Evolutionary conservation across 2,113 vertebrate genomes (phyloP).

Genomic region (Archilochus colubris): DNA sequence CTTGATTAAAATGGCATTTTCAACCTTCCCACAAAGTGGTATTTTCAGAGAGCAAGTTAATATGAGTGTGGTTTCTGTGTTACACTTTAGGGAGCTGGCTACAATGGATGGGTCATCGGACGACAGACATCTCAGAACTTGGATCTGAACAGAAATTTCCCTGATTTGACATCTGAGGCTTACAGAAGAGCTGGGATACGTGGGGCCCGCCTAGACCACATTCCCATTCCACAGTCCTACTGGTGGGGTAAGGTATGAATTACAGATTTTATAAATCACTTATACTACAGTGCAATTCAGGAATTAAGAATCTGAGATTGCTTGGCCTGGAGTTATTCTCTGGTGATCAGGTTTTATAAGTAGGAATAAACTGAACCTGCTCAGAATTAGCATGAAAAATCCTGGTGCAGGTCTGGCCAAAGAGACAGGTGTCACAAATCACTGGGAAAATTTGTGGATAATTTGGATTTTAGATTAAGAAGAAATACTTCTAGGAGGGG

Average conservation of each 20-base stretch:
- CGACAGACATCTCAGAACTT: constrained; percentile 91
- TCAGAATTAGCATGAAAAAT: neutral
- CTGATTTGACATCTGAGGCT: constrained; percentile 89
- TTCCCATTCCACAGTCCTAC: constrained; percentile 91
- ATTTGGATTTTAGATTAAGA: neutral
- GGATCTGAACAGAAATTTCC: constrained; percentile 97
- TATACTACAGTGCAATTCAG: neutral
- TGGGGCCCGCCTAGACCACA: constrained; percentile 83
- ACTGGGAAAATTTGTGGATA: neutral
- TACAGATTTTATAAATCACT: neutral
- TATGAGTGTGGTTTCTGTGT: neutral
- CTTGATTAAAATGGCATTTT: neutral
- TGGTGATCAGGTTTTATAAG: neutral
- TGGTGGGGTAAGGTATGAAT: constrained; percentile 93
- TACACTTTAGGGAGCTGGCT: constrained; percentile 84
- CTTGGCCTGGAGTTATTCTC: neutral
- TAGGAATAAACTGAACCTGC: neutral
- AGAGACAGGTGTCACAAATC: neutral
- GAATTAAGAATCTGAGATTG: neutral
- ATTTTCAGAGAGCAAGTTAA: neutral
- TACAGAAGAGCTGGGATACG: constrained; percentile 84
- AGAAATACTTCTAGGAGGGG: neutral
- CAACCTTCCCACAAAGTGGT: neutral
- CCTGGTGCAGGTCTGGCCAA: neutral
- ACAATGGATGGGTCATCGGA: constrained; percentile 92